Evolutionary conservation across 2,888 invertebrate species (phyloP).

Genomic region (Chrysomela aeneicollis): DNA sequence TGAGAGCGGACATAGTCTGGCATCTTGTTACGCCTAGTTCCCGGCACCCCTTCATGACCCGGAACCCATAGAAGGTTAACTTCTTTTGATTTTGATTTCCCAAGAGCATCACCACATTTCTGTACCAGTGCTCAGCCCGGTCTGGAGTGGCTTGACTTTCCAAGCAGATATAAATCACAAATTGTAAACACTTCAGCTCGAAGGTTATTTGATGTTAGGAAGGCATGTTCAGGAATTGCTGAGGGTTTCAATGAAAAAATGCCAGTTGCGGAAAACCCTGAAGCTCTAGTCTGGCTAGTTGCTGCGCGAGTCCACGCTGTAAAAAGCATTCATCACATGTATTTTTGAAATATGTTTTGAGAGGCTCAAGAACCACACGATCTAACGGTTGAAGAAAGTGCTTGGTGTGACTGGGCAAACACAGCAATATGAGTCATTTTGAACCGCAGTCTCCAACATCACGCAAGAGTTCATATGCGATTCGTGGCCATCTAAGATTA

Average conservation of each 20-base stretch:
- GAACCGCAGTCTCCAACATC: constrained; percentile 14
- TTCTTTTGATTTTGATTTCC: too few species aligned
- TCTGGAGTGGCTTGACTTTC: too few species aligned
- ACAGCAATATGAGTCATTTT: not conserved
- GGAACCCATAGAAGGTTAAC: too few species aligned
- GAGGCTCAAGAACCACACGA: constrained; percentile 10
- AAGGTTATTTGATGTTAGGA: too few species aligned
- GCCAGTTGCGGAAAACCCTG: constrained; percentile 25
- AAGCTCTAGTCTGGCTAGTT: constrained; percentile 22
- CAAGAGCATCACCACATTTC: too few species aligned
- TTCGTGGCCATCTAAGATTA: not conserved
- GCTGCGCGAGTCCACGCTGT: constrained; percentile 22
- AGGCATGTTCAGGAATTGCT: constrained; percentile 24
- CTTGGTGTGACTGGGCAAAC: constrained; percentile 22
- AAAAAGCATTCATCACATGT: constrained; percentile 4
- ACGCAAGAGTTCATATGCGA: not conserved
- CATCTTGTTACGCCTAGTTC: too few species aligned
- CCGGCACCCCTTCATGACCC: too few species aligned
- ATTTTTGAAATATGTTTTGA: constrained; percentile 17
- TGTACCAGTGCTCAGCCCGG: too few species aligned
- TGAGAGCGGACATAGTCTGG: too few species aligned
- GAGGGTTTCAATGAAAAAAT: constrained; percentile 23
- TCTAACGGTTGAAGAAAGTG: constrained; percentile 27
- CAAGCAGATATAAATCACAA: too few species aligned
- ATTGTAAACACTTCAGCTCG: too few species aligned